A percentile compares a stretch with the other conserved stretches of the same genome.
Evolutionary conservation across 2,888 invertebrate genomes (phyloP).

Genomic region (Torymus auratus): DNA sequence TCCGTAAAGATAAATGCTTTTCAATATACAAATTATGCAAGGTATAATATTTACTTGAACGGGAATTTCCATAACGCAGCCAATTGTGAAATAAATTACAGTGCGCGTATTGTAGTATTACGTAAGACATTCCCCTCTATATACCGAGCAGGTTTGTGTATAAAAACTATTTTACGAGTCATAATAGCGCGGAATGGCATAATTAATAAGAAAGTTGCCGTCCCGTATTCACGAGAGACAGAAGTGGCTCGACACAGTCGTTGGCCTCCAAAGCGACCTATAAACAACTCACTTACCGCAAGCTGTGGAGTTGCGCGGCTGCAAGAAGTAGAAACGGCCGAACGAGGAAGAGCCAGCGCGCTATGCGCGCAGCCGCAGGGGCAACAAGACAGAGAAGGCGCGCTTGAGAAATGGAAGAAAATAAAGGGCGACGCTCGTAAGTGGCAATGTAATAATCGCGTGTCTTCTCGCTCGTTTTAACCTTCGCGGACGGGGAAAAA

Average conservation of each 20-base stretch:
- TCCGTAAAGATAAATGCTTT: too few species aligned
- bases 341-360: not conserved
- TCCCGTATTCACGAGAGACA: too few species aligned
- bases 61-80: too few species aligned
- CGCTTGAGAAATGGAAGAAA: not conserved
- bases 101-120: too few species aligned
- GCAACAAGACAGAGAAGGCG: not conserved
- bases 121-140: too few species aligned
- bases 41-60: too few species aligned
- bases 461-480: conserved; percentile 5
- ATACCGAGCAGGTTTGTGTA: too few species aligned
- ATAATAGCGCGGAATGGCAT: too few species aligned
- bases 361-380: not conserved
- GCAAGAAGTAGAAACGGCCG: not conserved
- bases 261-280: not conserved
- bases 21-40: too few species aligned
- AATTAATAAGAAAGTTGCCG: too few species aligned
- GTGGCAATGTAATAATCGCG: conserved; percentile 15
- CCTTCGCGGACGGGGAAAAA: not conserved
- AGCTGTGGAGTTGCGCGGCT: not conserved
- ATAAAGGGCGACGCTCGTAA: not conserved
- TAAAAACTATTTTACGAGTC: too few species aligned
- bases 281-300: conserved; percentile 12
- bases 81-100: too few species aligned
- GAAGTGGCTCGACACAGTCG: not conserved